These are phyloP conservation scores for Ispidina picta DNA, from an alignment of 2,797 vertebrate genomes.

Conservation along the genomic window DNA sequence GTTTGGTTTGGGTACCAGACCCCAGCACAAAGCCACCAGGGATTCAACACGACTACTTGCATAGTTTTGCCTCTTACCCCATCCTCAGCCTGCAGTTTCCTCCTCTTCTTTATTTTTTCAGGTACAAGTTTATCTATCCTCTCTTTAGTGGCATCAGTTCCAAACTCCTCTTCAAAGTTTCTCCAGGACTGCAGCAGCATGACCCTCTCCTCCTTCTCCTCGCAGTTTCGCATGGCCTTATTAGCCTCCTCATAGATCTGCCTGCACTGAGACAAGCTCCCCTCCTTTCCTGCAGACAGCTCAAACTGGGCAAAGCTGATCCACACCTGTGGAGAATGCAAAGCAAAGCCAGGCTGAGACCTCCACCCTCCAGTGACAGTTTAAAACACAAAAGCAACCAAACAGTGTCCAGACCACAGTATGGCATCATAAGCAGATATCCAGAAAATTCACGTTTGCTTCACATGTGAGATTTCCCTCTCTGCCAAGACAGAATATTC, in stretches of 20 bases:
- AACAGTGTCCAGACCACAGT: fast-evolving
- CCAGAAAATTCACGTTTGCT: fast-evolving
- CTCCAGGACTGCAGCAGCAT: slow-evolving; percentile 96
- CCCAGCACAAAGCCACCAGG: background rate
- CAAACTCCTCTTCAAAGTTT: slow-evolving; percentile 90
- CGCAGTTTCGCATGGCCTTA: slow-evolving; percentile 90
- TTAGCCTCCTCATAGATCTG: slow-evolving; percentile 96
- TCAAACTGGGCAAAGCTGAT: slow-evolving; percentile 96
- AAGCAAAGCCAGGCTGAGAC: background rate
- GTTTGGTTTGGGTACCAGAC: background rate
- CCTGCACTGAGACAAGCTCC: slow-evolving; percentile 84
- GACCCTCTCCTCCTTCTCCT: slow-evolving; percentile 96
- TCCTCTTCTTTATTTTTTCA: slow-evolving; percentile 98
- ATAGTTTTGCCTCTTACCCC: slow-evolving; percentile 83
- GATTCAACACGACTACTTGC: background rate
- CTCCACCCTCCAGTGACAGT: fast-evolving
- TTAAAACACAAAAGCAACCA: too few species aligned
- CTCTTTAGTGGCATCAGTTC: slow-evolving; percentile 79
- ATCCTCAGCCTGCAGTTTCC: slow-evolving; percentile 95
- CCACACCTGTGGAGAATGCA: slow-evolving; percentile 86
- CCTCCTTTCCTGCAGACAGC: slow-evolving; percentile 83
- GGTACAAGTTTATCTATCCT: slow-evolving; percentile 92
- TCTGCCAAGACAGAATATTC: background rate
- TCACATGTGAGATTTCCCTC: background rate
- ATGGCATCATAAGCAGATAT: background rate